These are phyloP conservation scores for Aphidius gifuensis DNA, from an alignment of 1,140 invertebrate species.

Conservation along the genomic window DNA sequence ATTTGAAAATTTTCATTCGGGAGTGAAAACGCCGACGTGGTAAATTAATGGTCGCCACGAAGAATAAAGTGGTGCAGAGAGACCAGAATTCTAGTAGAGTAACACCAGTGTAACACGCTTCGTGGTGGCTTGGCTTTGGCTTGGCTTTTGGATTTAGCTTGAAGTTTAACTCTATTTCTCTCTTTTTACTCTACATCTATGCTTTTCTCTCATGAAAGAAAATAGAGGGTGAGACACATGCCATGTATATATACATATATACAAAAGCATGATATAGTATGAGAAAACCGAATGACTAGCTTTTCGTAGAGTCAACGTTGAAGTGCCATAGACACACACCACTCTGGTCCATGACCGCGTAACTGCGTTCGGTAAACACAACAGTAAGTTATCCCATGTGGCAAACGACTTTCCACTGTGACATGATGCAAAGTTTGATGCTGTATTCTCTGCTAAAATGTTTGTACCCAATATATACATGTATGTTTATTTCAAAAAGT, in stretches of 20 bases:
- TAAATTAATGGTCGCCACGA: conserved; percentile 9
- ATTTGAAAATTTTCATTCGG: background rate
- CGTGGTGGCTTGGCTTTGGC: background rate
- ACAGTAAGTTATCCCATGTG: conserved; percentile 44
- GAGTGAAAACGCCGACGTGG: conserved; percentile 1
- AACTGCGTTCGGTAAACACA: conserved; percentile 52
- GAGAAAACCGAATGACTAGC: conserved; percentile 18
- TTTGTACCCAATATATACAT: conserved; percentile 15
- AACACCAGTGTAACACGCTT: conserved; percentile 3
- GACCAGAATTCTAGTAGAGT: background rate
- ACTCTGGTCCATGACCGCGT: conserved; percentile 24
- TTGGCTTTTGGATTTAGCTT: background rate
- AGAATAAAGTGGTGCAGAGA: conserved; percentile 9
- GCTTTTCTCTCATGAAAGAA: too few species aligned
- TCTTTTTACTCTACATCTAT: too few species aligned
- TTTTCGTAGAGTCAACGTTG: conserved; percentile 20
- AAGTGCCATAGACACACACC: conserved; percentile 15
- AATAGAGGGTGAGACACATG: too few species aligned
- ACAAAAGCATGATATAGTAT: too few species aligned
- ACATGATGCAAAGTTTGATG: conserved; percentile 51
- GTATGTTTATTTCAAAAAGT: conserved; percentile 45
- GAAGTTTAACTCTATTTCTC: too few species aligned
- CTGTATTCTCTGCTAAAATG: conserved; percentile 11
- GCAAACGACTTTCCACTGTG: conserved; percentile 40
- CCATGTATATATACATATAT: too few species aligned